Percentiles rank a stretch among this genome's conserved stretches.
Evolutionary conservation across 1,140 invertebrate genomes (phyloP).

Genomic region (Ostrea denselamellosa): DNA sequence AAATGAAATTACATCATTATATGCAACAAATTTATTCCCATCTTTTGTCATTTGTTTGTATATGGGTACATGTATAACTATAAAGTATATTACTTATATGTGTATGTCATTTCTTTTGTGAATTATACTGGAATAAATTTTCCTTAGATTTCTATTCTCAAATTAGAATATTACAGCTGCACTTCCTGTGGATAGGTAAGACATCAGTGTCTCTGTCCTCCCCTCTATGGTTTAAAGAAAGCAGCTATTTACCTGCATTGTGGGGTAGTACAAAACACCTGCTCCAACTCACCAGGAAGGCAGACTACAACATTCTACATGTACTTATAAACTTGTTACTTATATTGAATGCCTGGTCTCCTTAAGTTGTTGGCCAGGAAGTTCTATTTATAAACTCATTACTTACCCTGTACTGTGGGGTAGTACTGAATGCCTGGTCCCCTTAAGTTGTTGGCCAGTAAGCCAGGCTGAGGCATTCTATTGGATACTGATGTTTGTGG

Average conservation of each 20-base stretch:
- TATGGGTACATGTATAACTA: too few relatives aligned
- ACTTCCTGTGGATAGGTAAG: too few relatives aligned
- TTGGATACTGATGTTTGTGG: constrained; percentile 49
- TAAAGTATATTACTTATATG: too few relatives aligned
- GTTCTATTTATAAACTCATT: constrained; percentile 31
- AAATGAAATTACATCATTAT: too few relatives aligned
- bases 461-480: constrained; percentile 65
- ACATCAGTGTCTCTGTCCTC: too few relatives aligned
- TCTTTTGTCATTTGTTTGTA: too few relatives aligned
- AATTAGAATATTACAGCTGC: too few relatives aligned
- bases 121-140: too few relatives aligned
- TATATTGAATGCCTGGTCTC: constrained; percentile 71
- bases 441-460: constrained; percentile 68
- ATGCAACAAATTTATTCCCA: too few relatives aligned
- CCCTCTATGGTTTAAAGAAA: too few relatives aligned
- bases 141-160: too few relatives aligned
- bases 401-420: background rate
- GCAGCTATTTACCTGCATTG: background rate
- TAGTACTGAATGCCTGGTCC: constrained; percentile 72
- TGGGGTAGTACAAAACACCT: constrained; percentile 66
- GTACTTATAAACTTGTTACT: background rate
- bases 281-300: constrained; percentile 71
- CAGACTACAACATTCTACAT: constrained; percentile 63
- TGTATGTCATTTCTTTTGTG: too few relatives aligned
- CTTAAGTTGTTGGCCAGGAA: constrained; percentile 70